Conservation (phyloP, 1,140 invertebrate genomes). For the Penaeus japonicus region DNA sequence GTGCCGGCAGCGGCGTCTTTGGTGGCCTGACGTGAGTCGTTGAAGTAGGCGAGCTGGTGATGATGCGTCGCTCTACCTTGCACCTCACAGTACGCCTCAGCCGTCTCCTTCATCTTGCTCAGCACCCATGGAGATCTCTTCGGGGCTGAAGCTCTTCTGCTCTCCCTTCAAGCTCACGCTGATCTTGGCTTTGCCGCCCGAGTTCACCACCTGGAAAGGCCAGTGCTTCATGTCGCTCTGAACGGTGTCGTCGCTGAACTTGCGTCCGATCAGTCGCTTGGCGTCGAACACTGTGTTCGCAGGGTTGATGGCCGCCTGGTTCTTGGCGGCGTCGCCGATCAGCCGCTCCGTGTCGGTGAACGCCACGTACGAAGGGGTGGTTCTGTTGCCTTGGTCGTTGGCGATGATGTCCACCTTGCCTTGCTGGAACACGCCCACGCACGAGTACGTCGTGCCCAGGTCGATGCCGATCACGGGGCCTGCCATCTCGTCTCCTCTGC, state of each 20-base stretch:
- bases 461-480: neutral
- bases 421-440: conserved; percentile 24
- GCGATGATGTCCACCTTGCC: conserved; percentile 96
- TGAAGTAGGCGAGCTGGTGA: no score
- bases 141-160: no score
- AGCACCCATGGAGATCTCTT: conserved; percentile 62
- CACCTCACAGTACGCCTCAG: conserved; percentile 76
- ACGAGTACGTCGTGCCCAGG: no score
- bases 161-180: no score
- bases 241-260: conserved; percentile 66
- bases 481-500: neutral
- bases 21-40: no score
- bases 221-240: conserved; percentile 64
- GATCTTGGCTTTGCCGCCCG: no score
- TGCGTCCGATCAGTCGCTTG: conserved; percentile 64
- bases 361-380: conserved; percentile 96
- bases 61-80: conserved; percentile 71
- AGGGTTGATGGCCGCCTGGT: conserved; percentile 63
- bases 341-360: conserved; percentile 97
- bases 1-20: no score
- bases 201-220: conserved; percentile 71
- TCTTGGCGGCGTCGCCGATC: conserved; percentile 97
- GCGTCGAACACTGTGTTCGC: no score
- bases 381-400: conserved; percentile 97
- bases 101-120: no score